Base-by-base conservation (phyloP, 2,797 vertebrate genomes). In the Enteromius argenteus region DNA sequence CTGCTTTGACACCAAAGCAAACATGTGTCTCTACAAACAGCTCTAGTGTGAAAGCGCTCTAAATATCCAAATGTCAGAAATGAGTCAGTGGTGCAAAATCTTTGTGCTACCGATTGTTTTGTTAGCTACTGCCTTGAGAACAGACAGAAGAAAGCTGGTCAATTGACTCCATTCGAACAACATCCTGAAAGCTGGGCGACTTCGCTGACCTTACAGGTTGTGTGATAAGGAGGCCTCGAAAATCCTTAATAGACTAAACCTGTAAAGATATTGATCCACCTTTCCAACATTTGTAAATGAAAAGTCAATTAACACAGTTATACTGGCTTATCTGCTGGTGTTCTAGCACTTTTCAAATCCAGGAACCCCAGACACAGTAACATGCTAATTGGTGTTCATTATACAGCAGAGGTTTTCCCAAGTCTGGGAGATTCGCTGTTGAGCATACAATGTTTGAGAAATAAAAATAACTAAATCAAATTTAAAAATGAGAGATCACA, bases 321-420 rank as follows among this genome's bases (percentile, higher is more conserved):
- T 10, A 30, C 7, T 1, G 53, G 9, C 46, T 60, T 77, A 84
- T 77, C 62, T 77, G 35, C 62, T 32, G 9, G 37, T 17, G 35
- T 69, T 58, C 58, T 17, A 39, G 1, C 49, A n/a, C 78, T 67
- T 44, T 14, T 17, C 42, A 51, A 67, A 49, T 83, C 46, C 62
- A 66, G 72, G 84, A 53, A 84, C 64, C 68, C 72, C 62, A 21
- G 37, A 62, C 46, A 79, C 30, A 37, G 64, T 53, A 56, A 64
- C 58, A 30, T 44, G 64, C 66, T 79, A 51, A 78, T 87, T 80
- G 68, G 9, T 51, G 62, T 87, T 84, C 53, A 3, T 21, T 64
- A 9, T 37, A 46, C 0, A 4, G n/a, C 8, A 19, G 0, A 15
- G 8, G 0, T 60, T 76, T 56, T 9, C 19, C 9, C 13, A 49